Evolutionary conservation across 2,888 invertebrate species (phyloP), one percentile per base, ranked within the genome.

Genomic region (Platerodrilus igneus): DNA sequence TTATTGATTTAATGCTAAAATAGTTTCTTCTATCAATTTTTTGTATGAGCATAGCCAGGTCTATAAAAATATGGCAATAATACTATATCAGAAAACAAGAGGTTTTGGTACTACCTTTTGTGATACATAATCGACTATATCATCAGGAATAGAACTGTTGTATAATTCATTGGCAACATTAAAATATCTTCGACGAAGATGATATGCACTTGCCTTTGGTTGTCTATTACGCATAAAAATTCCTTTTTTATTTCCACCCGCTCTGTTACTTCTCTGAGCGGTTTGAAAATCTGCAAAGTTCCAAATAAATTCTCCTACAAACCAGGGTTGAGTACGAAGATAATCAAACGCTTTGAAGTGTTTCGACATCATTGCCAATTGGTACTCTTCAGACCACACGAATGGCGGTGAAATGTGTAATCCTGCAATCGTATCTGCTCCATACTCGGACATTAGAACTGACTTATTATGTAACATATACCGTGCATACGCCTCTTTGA

Each of bases 241-340:
- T n/a, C 91, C 91, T 64, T 92, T 92, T 61, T 83, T 86, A 66
- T 91, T 92, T 10, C 91, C 91, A 1, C 86, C 86, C n/a, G 87
- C 88, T 55, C 91, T 74, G n/a, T n/a, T n/a, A n/a, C n/a, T n/a
- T n/a, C 71, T 78, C 75, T 94, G 89, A 30, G 83, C 84, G 6
- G 97, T 97, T 69, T 92, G 90, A 62, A 97, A 97, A 66, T 97
- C 97, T 1, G 97, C 97, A 69, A 97, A 97, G 68, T 97, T 97
- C 97, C 97, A 97, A 26, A 96, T 88, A 74, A 96, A 92, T 72
- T 97, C 96, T 2, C 97, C 97, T 15, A 91, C 80, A 57, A 97
- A 88, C 70, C 86, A 89, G 3, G 79, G 78, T 38, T 77, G 68
- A 2, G 70, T 70, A 32, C 91, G 76, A 16, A 94, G 67, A n/a